Evolutionary conservation across 2,797 vertebrate species (phyloP).

Genomic region (Poeciliopsis paucimaculata): DNA sequence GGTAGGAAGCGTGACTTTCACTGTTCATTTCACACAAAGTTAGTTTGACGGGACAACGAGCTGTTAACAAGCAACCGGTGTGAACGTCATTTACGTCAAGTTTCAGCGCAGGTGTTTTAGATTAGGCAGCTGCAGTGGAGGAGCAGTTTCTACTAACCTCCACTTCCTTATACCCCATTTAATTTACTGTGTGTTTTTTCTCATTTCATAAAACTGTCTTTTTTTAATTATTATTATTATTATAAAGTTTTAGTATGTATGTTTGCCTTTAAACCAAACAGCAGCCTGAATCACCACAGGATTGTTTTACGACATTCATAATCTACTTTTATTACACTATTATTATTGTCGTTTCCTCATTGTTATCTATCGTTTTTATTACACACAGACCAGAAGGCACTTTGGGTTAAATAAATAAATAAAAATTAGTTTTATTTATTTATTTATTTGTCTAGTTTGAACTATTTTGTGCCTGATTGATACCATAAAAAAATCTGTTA

Average conservation of each 20-base stretch:
- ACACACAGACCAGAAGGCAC: neutral
- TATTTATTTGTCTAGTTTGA: neutral
- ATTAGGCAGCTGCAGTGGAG: neutral
- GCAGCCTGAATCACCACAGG: neutral
- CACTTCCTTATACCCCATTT: neutral
- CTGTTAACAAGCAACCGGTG: neutral
- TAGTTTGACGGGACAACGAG: neutral
- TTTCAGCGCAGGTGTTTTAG: slow-evolving; percentile 1
- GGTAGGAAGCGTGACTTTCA: neutral
- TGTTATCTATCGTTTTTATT: neutral
- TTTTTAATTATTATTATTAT: neutral
- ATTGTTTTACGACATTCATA: neutral
- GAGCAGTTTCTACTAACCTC: neutral
- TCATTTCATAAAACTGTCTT: neutral
- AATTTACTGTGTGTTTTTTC: neutral
- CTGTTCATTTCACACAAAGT: neutral
- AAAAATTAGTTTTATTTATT: neutral
- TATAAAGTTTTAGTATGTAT: neutral
- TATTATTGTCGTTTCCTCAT: neutral
- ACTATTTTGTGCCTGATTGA: neutral
- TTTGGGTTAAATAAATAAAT: neutral
- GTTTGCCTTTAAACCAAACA: neutral
- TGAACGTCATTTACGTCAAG: neutral
- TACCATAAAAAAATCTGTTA: neutral
- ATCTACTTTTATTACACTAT: neutral